Conservation (phyloP, 2,113 vertebrate genomes). For the Xerus inauris region DNA sequence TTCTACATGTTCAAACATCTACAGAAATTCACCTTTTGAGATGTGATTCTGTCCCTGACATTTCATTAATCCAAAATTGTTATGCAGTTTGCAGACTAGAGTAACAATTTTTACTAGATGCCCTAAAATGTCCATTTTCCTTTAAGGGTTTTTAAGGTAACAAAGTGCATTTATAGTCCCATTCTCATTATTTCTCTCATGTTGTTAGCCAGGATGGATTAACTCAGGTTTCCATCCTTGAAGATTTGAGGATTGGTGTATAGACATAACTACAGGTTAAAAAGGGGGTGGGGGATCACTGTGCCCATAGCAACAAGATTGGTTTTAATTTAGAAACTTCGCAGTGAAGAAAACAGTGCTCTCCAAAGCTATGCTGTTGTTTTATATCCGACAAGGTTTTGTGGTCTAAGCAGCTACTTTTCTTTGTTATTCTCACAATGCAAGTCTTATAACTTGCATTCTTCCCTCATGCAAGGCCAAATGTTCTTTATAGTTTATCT, state of each 20-base stretch:
- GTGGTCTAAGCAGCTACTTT: slow-evolving; percentile 53
- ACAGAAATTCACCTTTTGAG: slow-evolving; percentile 23
- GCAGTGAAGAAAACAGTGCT: slow-evolving; percentile 52
- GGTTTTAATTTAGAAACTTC: slow-evolving; percentile 70
- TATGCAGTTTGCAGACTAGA: background rate
- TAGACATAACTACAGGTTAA: slow-evolving; percentile 47
- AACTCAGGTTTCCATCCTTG: slow-evolving; percentile 49
- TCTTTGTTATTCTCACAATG: slow-evolving; percentile 63
- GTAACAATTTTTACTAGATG: background rate
- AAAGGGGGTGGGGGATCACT: background rate
- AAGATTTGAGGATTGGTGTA: slow-evolving; percentile 38
- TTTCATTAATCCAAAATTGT: slow-evolving; percentile 28
- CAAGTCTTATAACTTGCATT: background rate
- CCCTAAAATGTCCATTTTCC: slow-evolving; percentile 1
- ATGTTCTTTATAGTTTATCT: background rate
- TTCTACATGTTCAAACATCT: background rate
- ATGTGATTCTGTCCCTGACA: background rate
- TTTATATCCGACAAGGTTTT: slow-evolving; percentile 55
- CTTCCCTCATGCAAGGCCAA: slow-evolving; percentile 11
- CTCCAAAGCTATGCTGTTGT: slow-evolving; percentile 27
- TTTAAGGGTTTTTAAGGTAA: slow-evolving; percentile 15
- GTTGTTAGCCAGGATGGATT: slow-evolving; percentile 14
- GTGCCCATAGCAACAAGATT: slow-evolving; percentile 50
- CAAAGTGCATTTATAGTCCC: background rate
- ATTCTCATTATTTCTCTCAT: slow-evolving; percentile 13